Percentiles rank a stretch among this genome's conserved stretches.
Evolutionary conservation across 2,113 vertebrate genomes (phyloP).

Genomic region (Paramisgurnus dabryanus): DNA sequence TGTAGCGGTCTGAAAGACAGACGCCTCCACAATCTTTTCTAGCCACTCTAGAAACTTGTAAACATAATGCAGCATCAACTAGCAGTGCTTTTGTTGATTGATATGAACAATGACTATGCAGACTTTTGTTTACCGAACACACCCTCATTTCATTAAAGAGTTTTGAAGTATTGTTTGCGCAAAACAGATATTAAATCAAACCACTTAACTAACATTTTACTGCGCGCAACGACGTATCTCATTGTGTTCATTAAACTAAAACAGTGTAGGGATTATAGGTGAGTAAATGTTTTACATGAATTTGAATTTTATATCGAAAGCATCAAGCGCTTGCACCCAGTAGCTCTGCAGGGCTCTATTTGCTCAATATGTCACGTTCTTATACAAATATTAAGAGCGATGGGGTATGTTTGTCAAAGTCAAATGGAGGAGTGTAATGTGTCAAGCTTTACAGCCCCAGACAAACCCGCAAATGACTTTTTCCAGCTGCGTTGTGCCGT

Average conservation of each 20-base stretch:
- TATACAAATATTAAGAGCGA: background rate
- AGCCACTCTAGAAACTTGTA: background rate
- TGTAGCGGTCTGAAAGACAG: background rate
- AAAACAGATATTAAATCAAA: too few relatives aligned
- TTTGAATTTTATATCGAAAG: background rate
- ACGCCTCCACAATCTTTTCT: background rate
- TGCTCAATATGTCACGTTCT: too few relatives aligned
- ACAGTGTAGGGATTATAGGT: too few relatives aligned
- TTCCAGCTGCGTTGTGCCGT: background rate
- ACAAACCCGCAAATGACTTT: background rate
- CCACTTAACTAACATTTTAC: too few relatives aligned
- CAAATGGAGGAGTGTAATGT: constrained; percentile 71
- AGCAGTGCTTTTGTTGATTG: background rate
- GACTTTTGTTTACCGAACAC: background rate
- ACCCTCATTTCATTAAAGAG: too few relatives aligned
- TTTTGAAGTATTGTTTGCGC: too few relatives aligned
- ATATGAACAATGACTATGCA: background rate
- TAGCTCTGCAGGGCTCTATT: background rate
- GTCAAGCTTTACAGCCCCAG: constrained; percentile 4
- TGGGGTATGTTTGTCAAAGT: constrained; percentile 67
- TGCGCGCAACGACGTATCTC: too few relatives aligned
- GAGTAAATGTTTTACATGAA: background rate
- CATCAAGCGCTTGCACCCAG: background rate
- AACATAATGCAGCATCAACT: background rate
- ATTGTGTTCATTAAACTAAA: too few relatives aligned